Percentiles rank a stretch among this genome's conserved stretches.
These are phyloP conservation scores for Tyrophagus putrescentiae DNA, from an alignment of 1,140 invertebrate species.

Conservation along the genomic window DNA sequence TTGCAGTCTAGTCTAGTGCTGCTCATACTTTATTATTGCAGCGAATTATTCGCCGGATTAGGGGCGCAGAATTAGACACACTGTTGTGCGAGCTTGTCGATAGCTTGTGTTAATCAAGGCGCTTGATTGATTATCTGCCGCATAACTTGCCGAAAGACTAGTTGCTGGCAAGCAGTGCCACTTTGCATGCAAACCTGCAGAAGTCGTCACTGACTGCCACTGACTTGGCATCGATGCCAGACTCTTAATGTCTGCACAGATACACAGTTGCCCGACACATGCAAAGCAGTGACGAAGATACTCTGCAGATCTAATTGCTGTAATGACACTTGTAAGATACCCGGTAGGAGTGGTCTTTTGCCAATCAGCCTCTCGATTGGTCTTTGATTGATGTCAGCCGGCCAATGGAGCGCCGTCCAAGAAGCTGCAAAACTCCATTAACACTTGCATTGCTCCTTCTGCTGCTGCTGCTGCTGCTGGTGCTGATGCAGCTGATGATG, in stretches of 20 bases:
- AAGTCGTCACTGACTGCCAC: too few relatives aligned
- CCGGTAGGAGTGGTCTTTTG: not conserved
- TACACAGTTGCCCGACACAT: conserved; percentile 4
- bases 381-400: not conserved
- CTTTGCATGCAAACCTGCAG: too few relatives aligned
- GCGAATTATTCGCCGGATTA: conserved; percentile 6
- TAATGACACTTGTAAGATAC: conserved; percentile 12
- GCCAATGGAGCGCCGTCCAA: not conserved
- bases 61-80: not conserved
- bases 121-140: not conserved
- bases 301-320: not conserved
- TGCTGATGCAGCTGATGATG: too few relatives aligned
- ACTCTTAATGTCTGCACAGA: too few relatives aligned
- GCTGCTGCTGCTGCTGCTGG: too few relatives aligned
- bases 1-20: too few relatives aligned
- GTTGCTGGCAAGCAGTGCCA: not conserved
- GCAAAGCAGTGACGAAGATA: conserved; percentile 7
- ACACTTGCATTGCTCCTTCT: too few relatives aligned
- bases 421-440: too few relatives aligned
- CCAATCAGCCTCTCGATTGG: not conserved
- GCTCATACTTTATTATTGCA: conserved; percentile 10
- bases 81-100: not conserved
- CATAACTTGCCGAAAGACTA: not conserved
- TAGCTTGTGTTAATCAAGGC: conserved; percentile 5
- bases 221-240: too few relatives aligned